A percentile compares a stretch with the other conserved stretches of the same genome.
Conservation (phyloP, 1,140 invertebrate genomes). For the Pseudomyrmex cubaensis region DNA sequence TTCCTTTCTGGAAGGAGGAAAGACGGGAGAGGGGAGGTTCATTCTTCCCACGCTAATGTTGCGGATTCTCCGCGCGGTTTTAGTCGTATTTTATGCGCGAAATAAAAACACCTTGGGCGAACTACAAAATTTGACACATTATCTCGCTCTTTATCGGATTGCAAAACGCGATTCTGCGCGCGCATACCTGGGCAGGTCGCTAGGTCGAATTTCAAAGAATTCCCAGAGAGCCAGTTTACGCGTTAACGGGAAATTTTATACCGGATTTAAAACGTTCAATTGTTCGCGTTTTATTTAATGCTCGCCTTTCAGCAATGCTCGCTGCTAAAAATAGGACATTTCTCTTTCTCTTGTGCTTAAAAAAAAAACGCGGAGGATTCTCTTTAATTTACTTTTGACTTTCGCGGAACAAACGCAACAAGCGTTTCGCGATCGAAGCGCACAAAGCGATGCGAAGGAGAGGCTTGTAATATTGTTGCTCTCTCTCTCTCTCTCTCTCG, state of each 20-base stretch:
- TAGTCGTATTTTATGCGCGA: conserved; percentile 26
- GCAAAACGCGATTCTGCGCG: too few species aligned
- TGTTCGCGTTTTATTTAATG: neutral
- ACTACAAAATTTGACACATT: too few species aligned
- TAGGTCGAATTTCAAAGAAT: neutral
- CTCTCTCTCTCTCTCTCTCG: neutral
- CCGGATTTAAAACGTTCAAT: neutral
- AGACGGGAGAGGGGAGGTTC: too few species aligned
- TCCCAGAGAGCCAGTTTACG: neutral
- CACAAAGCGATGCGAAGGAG: neutral
- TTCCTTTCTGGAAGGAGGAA: neutral
- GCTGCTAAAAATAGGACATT: neutral
- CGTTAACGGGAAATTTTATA: conserved; percentile 4
- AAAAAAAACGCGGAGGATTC: neutral
- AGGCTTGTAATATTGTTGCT: neutral
- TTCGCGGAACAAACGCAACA: neutral
- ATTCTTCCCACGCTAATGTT: too few species aligned
- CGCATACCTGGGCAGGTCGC: too few species aligned
- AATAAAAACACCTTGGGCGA: neutral
- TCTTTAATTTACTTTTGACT: conserved; percentile 21
- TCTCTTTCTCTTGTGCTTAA: neutral
- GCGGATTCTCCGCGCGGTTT: neutral
- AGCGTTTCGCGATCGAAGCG: neutral
- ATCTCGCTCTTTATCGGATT: too few species aligned
- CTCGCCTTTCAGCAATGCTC: neutral